Conservation (phyloP, 2,888 invertebrate genomes). For the Oegoconia quadripuncta region DNA sequence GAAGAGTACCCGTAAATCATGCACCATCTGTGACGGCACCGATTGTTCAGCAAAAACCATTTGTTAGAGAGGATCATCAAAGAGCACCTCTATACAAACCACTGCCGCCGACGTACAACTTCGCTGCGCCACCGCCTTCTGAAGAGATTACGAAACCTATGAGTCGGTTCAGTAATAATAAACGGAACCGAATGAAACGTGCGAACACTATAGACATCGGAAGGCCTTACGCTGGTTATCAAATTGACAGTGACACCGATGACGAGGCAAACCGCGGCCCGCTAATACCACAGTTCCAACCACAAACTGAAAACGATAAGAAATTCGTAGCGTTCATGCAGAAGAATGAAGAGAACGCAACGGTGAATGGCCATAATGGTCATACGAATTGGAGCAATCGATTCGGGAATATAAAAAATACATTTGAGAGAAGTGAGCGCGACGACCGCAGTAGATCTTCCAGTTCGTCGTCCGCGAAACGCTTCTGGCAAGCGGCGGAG, state of each 20-base stretch:
- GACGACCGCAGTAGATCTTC: slow-evolving; percentile 58
- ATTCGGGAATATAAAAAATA: slow-evolving; percentile 90
- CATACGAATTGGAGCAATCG: slow-evolving; percentile 87
- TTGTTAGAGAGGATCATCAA: not conserved
- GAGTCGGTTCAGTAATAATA: slow-evolving; percentile 76
- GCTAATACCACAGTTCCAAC: slow-evolving; percentile 83
- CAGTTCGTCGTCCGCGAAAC: slow-evolving; percentile 74
- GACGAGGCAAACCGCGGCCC: slow-evolving; percentile 55
- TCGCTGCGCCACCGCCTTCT: slow-evolving; percentile 50
- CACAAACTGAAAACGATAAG: slow-evolving; percentile 91
- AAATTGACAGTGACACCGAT: slow-evolving; percentile 70
- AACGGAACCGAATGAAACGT: slow-evolving; percentile 89
- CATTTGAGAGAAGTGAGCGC: slow-evolving; percentile 83
- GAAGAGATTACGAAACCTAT: slow-evolving; percentile 59
- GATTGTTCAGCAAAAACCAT: slow-evolving; percentile 3
- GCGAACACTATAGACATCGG: slow-evolving; percentile 95
- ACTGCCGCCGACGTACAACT: slow-evolving; percentile 65
- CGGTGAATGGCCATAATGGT: slow-evolving; percentile 29
- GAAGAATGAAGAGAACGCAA: slow-evolving; percentile 76
- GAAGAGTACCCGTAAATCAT: slow-evolving; percentile 18
- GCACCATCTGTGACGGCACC: slow-evolving; percentile 8
- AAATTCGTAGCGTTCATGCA: slow-evolving; percentile 91
- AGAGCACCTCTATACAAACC: slow-evolving; percentile 55
- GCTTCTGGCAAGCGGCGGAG: slow-evolving; percentile 82
- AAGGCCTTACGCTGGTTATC: slow-evolving; percentile 81